A percentile compares a stretch with the other conserved stretches of the same genome.
These are phyloP conservation scores for Epizoanthus rinbou DNA, from an alignment of 92 coral and sea anemone species.

Conservation along the genomic window DNA sequence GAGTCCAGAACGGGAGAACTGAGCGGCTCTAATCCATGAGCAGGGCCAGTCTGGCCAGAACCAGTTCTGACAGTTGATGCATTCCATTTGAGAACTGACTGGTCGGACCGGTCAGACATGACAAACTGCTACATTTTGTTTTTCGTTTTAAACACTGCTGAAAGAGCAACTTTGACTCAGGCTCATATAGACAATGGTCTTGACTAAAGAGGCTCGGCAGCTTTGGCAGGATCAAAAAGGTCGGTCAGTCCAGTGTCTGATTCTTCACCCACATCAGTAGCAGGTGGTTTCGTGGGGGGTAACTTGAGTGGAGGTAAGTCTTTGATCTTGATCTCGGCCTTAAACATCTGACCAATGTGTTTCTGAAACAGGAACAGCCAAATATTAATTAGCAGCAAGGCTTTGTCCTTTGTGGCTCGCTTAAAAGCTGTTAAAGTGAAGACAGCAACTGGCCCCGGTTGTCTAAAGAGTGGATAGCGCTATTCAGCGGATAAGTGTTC, in stretches of 20 bases:
- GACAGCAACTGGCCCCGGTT: neutral
- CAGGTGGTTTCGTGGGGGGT: conserved; percentile 48
- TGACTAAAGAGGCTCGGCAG: conserved; percentile 39
- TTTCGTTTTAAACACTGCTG: too few species aligned
- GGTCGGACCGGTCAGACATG: too few species aligned
- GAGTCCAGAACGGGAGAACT: too few species aligned
- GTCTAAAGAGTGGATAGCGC: too few species aligned
- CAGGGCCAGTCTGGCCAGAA: too few species aligned
- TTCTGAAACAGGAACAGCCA: conserved; percentile 58
- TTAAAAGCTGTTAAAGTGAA: neutral
- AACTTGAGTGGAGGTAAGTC: conserved; percentile 87
- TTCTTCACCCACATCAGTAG: conserved; percentile 33
- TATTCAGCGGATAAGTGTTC: too few species aligned
- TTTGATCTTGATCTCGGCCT: conserved; percentile 89
- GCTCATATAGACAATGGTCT: too few species aligned
- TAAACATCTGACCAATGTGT: conserved; percentile 91
- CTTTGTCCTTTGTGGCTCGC: neutral
- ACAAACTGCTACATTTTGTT: too few species aligned
- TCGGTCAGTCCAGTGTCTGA: conserved; percentile 70
- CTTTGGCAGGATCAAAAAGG: conserved; percentile 80
- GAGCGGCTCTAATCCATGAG: too few species aligned
- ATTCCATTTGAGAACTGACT: too few species aligned
- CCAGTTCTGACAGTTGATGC: too few species aligned
- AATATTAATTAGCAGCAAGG: neutral
- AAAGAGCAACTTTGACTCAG: too few species aligned